Base-by-base conservation (phyloP, 2,888 invertebrate species). In the Syrphus vitripennis region DNA sequence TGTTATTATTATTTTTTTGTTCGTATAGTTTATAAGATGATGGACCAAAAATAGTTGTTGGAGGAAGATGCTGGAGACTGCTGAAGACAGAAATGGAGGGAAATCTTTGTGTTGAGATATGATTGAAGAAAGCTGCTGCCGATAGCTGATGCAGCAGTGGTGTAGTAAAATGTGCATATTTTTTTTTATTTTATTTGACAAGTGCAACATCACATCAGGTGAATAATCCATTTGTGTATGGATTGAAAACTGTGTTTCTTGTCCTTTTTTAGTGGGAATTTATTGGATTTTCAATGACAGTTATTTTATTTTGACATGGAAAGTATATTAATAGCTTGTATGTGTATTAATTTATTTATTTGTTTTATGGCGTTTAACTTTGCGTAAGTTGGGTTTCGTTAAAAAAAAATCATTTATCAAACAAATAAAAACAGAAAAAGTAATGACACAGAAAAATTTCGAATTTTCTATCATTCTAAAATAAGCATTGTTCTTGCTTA, bases 191-290 rank as follows among this genome's bases (percentile, higher is more conserved):
- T 59, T 19, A 19, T 70, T 65, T 55, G 55, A 59, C 40, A 50
- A 78, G 69, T 79, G 69, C 79, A 83, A 74, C 79, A n/a, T n/a
- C n/a, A n/a, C n/a, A n/a, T n/a, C n/a, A 83, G 83, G 74, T 83
- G 83, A 69, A 83, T 72, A 53, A 31, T 48, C n/a, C 37, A 26
- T 42, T 75, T 50, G 50, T 3, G 61, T 42, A 34, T 12, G 34
- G 19, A 45, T 53, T 69, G 48, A 48, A 53, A 57, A 61, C 29
- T 12, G 59, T 61, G 50, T 61, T 61, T 76, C 7, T 12, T 37
- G n/a, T 37, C 29, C n/a, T 50, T 55, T 48, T 40, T 67, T 50
- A 9, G 26, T 16, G 4, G 12, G 29, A 31, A 21, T 65, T 67
- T 48, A 67, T 53, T 34, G 16, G 55, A 55, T 26, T 70, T 70